Percentiles rank a stretch among this genome's conserved stretches.
phyloP scores from a whole-genome alignment of 2,888 invertebrate species.

The Netelia virgata region DNA sequence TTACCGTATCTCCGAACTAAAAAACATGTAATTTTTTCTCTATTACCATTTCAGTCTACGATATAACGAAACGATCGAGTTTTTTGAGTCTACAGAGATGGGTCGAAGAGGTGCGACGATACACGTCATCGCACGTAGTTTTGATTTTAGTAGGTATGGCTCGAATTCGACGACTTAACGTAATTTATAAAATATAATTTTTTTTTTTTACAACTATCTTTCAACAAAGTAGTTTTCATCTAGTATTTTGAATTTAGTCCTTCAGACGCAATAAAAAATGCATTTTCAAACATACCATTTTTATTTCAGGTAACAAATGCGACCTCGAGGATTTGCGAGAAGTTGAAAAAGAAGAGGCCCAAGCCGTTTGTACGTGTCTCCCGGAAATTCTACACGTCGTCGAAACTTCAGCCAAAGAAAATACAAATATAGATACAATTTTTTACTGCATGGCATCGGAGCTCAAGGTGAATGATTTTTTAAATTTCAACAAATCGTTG shows the following conservation, averaged over 20 bases:
- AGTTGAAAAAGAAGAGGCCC: constrained; percentile 94
- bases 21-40: constrained; percentile 63
- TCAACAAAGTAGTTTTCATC: constrained; percentile 1
- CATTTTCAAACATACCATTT: too few species aligned
- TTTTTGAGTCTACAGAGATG: constrained; percentile 97
- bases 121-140: constrained; percentile 96
- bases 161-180: constrained; percentile 4
- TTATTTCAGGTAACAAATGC: constrained; percentile 91
- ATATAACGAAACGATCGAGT: constrained; percentile 96
- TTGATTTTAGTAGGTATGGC: constrained; percentile 93
- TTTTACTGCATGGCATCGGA: constrained; percentile 95
- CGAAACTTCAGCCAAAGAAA: constrained; percentile 96
- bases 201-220: too few species aligned
- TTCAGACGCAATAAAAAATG: too few species aligned
- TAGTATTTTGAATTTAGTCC: not conserved
- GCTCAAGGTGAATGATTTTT: constrained; percentile 89
- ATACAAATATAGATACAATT: constrained; percentile 95
- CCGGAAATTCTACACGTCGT: constrained; percentile 94
- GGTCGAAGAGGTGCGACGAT: constrained; percentile 98
- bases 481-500: not conserved
- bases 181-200: constrained; percentile 9
- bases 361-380: constrained; percentile 93
- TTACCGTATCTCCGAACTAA: constrained; percentile 22
- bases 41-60: constrained; percentile 90
- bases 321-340: constrained; percentile 93